Base-by-base conservation (phyloP, 2,797 vertebrate species). In the Pseudomugil tenellus region DNA sequence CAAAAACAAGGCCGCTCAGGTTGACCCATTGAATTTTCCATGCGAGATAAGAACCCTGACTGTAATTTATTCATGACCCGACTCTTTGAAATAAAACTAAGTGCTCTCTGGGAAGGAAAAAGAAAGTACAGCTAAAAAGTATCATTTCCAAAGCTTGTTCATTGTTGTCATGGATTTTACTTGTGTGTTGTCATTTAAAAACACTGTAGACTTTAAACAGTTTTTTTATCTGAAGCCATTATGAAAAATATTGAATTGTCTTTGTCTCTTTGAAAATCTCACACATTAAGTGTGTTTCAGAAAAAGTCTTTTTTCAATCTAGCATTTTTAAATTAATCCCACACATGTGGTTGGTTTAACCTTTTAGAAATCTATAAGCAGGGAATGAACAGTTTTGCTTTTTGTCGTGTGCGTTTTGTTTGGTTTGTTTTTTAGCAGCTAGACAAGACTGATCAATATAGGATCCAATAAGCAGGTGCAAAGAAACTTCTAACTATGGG, bases 11-110 rank as follows among this genome's bases (percentile, higher is more conserved):
- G 58, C 75, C 9, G 1, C 51, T 63, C 23, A 6, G 63, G 74
- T 81, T 68, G 54, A 67, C n/a, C 34, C 21, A 0, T 19, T 67
- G 31, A 70, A 63, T 77, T 74, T 68, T 37, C 43, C n/a, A 34
- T 61, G 37, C 11, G 8, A 49, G 26, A 49, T 80, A 34, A 60
- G 72, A 75, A 72, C 63, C 43, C n/a, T 1, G 0, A 0, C 60
- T 68, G 64, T 81, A n/a, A 72, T 76, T 85, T 79, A 77, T 84
- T 83, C 53, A 71, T 76, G 69, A 77, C 43, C 32, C 14, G 21
- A 43, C 48, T 66, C 65, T 71, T 84, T 34, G 67, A 46, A 61
- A 70, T 60, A 65, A 66, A 63, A 52, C 31, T 37, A 61, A 74
- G 37, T 61, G 63, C 69, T 64, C 2, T 68, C 26, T 43, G 21